Percentiles rank a stretch among this genome's conserved stretches.
Evolutionary conservation across 2,113 vertebrate species (phyloP).

Genomic region (Thomomys bottae): DNA sequence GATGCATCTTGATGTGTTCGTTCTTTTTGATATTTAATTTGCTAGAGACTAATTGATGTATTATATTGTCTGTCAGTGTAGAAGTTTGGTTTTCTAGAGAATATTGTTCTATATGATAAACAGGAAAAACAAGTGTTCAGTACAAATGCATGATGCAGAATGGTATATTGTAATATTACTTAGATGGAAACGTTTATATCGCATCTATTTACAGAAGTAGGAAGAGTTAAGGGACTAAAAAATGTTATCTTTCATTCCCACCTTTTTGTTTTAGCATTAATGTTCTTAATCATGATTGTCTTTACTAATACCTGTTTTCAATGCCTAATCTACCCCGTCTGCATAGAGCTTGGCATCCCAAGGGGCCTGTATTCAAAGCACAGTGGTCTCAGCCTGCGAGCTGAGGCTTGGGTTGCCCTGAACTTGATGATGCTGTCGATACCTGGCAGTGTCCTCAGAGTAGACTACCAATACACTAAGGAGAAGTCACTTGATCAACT

Average conservation of each 20-base stretch:
- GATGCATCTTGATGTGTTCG: background rate
- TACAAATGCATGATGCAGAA: background rate
- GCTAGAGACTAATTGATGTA: background rate
- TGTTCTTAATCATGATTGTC: background rate
- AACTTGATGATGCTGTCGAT: slow-evolving; percentile 64
- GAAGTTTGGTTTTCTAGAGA: background rate
- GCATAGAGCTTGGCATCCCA: background rate
- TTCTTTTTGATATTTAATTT: slow-evolving; percentile 7
- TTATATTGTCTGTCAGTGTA: background rate
- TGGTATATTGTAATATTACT: background rate
- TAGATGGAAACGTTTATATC: background rate
- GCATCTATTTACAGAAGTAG: background rate
- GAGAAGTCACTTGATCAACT: slow-evolving; percentile 76
- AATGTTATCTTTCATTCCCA: slow-evolving; percentile 30
- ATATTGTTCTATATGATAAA: background rate
- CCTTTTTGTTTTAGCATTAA: background rate
- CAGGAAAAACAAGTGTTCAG: background rate
- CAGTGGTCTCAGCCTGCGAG: background rate
- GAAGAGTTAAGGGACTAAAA: background rate
- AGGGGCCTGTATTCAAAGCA: background rate
- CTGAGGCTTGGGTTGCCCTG: background rate
- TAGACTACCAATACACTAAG: slow-evolving; percentile 69
- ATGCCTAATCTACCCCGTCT: background rate
- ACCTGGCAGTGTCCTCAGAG: slow-evolving; percentile 66
- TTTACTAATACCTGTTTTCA: slow-evolving; percentile 6